These are phyloP conservation scores for Lutraria rhynchaena DNA, from an alignment of 1,140 invertebrate species.

Conservation along the genomic window DNA sequence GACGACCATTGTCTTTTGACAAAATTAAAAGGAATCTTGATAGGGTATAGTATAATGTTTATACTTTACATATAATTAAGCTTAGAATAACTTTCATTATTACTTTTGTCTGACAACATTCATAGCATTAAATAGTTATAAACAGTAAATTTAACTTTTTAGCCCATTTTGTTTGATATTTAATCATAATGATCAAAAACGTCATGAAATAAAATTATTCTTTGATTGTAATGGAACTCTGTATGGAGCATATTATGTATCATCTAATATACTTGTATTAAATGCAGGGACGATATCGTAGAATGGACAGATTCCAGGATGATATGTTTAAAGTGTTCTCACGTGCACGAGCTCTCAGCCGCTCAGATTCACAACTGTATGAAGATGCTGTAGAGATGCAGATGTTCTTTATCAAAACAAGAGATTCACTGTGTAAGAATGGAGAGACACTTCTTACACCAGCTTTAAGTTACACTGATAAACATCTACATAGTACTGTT, in stretches of 20 bases:
- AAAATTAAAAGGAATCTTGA: slow-evolving; percentile 84
- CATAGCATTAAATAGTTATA: no score
- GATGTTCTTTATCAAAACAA: slow-evolving; percentile 91
- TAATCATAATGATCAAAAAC: no score
- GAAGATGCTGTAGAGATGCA: slow-evolving; percentile 98
- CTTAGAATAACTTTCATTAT: no score
- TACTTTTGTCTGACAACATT: no score
- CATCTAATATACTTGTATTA: no score
- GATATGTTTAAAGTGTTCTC: slow-evolving; percentile 98
- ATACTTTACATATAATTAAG: no score
- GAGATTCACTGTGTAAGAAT: slow-evolving; percentile 85
- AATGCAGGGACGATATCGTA: slow-evolving; percentile 91
- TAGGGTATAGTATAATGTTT: slow-evolving; percentile 79
- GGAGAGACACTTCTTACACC: slow-evolving; percentile 93
- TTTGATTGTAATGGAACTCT: no score
- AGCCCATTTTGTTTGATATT: no score
- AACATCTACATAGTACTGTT: slow-evolving; percentile 84
- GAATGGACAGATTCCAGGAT: slow-evolving; percentile 97
- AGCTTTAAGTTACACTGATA: slow-evolving; percentile 89
- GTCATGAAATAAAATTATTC: no score
- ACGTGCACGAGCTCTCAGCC: slow-evolving; percentile 91
- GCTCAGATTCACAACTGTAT: slow-evolving; percentile 95
- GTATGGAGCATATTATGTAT: no score
- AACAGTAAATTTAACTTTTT: slow-evolving; percentile 92
- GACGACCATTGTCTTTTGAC: slow-evolving; percentile 82